phyloP scores from a whole-genome alignment of 2,113 vertebrate species.

The Sitta europaea region DNA sequence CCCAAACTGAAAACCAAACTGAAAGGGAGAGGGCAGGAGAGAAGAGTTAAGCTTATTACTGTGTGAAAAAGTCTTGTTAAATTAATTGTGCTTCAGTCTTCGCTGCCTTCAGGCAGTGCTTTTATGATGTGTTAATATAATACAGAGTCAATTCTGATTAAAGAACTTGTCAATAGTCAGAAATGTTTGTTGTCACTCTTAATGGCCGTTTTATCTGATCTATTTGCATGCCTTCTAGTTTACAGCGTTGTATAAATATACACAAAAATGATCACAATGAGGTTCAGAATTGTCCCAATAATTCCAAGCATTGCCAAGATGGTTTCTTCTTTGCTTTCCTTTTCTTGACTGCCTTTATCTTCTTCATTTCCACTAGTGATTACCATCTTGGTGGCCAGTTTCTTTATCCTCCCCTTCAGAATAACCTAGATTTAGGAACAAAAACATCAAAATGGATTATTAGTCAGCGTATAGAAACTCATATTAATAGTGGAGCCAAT shows the following conservation, averaged over 20 bases:
- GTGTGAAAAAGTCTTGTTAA: constrained; percentile 56
- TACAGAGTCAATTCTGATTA: constrained; percentile 57
- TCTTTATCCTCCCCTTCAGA: constrained; percentile 83
- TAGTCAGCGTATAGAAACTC: neutral
- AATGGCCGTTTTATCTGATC: constrained; percentile 18
- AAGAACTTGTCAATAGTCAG: constrained; percentile 18
- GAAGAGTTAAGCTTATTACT: constrained; percentile 34
- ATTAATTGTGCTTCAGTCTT: constrained; percentile 77
- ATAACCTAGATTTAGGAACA: constrained; percentile 77
- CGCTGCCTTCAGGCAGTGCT: constrained; percentile 19
- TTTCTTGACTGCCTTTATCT: constrained; percentile 92
- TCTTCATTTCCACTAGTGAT: constrained; percentile 90
- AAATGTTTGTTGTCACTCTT: constrained; percentile 30
- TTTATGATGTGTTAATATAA: constrained; percentile 56
- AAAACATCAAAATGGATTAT: neutral
- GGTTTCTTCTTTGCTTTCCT: constrained; percentile 93
- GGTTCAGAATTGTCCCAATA: constrained; percentile 94
- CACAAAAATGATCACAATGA: constrained; percentile 97
- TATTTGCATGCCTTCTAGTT: constrained; percentile 12
- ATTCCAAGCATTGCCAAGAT: constrained; percentile 96
- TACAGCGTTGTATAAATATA: constrained; percentile 97
- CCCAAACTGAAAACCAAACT: neutral
- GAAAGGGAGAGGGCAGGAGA: neutral
- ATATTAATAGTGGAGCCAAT: neutral
- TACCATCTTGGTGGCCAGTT: constrained; percentile 93